Evolutionary conservation across 1,140 invertebrate genomes (phyloP).

Genomic region (Schmidtea mediterranea): DNA sequence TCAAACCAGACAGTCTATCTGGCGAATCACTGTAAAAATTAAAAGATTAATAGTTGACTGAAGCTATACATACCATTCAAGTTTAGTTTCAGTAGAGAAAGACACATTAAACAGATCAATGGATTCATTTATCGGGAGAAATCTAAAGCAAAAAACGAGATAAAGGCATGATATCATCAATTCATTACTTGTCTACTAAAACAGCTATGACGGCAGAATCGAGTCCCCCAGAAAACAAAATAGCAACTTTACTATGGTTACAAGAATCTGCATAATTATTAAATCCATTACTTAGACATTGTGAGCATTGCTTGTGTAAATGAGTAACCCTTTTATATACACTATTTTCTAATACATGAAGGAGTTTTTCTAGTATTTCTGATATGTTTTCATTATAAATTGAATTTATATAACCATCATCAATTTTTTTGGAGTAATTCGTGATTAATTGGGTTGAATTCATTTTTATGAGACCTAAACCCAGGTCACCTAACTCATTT

Average conservation of each 20-base stretch:
- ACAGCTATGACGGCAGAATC: slow-evolving; percentile 65
- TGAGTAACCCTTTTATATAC: no score
- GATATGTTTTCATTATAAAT: no score
- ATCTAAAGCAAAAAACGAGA: slow-evolving; percentile 16
- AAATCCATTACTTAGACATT: neutral
- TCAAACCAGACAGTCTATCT: slow-evolving; percentile 33
- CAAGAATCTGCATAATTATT: slow-evolving; percentile 10
- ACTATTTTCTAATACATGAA: no score
- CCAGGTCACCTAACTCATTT: no score
- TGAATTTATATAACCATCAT: no score
- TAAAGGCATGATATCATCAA: neutral
- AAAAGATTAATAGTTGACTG: neutral
- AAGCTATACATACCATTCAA: slow-evolving; percentile 6
- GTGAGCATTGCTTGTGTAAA: no score
- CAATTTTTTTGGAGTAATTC: no score
- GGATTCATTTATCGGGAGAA: slow-evolving; percentile 36
- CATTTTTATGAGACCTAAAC: no score
- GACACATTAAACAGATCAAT: slow-evolving; percentile 88
- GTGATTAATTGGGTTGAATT: no score
- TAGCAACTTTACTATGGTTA: slow-evolving; percentile 44
- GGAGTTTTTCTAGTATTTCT: no score
- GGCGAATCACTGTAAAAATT: slow-evolving; percentile 13
- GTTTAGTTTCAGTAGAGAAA: slow-evolving; percentile 33
- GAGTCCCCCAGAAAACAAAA: slow-evolving; percentile 77
- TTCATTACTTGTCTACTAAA: slow-evolving; percentile 37